Conservation (phyloP, 2,888 invertebrate genomes). For the Priocnemis perturbator region DNA sequence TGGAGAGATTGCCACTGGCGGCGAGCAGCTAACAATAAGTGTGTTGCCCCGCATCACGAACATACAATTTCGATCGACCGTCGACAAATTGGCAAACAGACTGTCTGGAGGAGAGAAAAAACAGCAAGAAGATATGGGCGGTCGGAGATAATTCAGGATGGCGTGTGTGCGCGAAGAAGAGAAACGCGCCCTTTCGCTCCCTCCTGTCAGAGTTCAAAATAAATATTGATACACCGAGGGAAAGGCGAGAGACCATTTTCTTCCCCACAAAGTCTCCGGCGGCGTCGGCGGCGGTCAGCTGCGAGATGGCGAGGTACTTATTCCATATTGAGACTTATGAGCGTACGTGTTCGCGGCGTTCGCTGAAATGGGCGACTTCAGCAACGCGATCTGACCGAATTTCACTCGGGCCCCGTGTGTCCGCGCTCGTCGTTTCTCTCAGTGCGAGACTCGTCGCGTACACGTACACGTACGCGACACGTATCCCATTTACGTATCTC, state of each 20-base stretch:
- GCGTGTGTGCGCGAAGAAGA: conserved; percentile 23
- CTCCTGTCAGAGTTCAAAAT: not conserved
- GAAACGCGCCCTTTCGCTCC: not conserved
- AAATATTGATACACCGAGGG: conserved; percentile 12
- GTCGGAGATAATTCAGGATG: conserved; percentile 29
- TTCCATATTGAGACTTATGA: conserved; percentile 51
- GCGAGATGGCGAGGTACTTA: conserved; percentile 44
- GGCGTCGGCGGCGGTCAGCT: conserved; percentile 36
- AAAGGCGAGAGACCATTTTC: not conserved
- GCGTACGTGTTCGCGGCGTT: conserved; percentile 46
- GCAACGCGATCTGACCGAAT: not conserved
- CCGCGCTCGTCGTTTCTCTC: conserved; percentile 20
- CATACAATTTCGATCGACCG: conserved; percentile 29
- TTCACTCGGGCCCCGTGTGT: not conserved
- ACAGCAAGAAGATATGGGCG: no score
- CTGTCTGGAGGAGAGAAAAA: no score
- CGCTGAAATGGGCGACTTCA: conserved; percentile 34
- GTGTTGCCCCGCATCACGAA: not conserved
- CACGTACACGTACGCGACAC: conserved; percentile 1
- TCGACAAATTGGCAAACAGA: not conserved
- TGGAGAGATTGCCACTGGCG: conserved; percentile 1
- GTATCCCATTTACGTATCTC: conserved; percentile 13
- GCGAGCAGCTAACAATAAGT: conserved; percentile 3
- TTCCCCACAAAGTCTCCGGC: not conserved
- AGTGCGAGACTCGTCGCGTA: conserved; percentile 14